Base-by-base conservation (phyloP, 2,797 vertebrate species). In the Xyrichtys novacula region DNA sequence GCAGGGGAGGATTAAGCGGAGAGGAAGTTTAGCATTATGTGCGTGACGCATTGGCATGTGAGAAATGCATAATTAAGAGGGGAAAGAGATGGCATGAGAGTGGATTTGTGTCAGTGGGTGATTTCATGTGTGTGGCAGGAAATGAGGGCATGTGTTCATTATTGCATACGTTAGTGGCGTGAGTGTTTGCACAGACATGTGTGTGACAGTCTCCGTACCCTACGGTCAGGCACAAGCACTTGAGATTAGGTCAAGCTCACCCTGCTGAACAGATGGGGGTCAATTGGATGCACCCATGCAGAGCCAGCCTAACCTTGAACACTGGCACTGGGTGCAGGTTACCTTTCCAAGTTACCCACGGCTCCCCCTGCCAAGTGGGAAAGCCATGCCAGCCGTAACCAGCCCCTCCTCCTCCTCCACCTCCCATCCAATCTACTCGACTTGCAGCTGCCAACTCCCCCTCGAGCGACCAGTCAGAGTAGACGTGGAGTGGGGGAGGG, bases 231-330 rank as follows among this genome's bases (percentile, higher is more conserved):
- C 55, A 53, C 55, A 22, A 46, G 74, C 78, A 69, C 78, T 74
- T 63, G 62, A 78, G 81, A 75, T 39, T 43, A 65, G 68, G 66
- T 81, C 69, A 63, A 12, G n/a, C n/a, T 58, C 63, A 62, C 80
- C 80, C 69, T 60, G 65, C 69, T 59, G 80, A 85, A 84, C 88
- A 89, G 87, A 90, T 85, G 83, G 81, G 85, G 87, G 88, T 88
- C 83, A 85, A 84, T 62, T 69, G 76, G 71, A 79, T 66, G 59
- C 71, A 65, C 40, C 67, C 80, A 74, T 50, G 68, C 77, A 58
- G 76, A 81, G 81, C 82, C 88, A 80, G 80, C 54, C 80, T 86
- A 83, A 88, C 88, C 82, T 81, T 85, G 84, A 85, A 81, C 74
- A 64, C 82, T 88, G 88, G 85, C 88, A 83, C 61, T 57, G 65